Base-by-base conservation (phyloP, 2,888 invertebrate species). In the Pecten maximus region DNA sequence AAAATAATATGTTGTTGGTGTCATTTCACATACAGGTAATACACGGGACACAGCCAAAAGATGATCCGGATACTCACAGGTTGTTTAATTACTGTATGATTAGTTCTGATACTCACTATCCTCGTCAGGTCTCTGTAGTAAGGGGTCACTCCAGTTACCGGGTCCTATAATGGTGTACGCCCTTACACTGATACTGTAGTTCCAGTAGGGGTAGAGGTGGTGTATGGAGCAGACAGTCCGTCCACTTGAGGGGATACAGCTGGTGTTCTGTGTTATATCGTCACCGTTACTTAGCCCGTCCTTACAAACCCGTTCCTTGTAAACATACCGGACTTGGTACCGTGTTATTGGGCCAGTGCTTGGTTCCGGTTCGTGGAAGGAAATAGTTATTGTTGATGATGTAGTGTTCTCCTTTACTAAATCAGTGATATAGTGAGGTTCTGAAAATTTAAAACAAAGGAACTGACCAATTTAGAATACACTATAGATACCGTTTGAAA, bases 151-250 rank as follows among this genome's bases (percentile, higher is more conserved):
- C 35, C n/a, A 88, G 40, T 74, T 60, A 74, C 88, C 74, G 74
- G 40, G 40, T 6, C 88, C 88, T 40, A 40, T 74, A 23, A 40
- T 60, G 15, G 88, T 88, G n/a, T 35, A 44, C 0, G 40, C 88
- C 40, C 60, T 60, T n/a, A 88, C 88, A 40, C 88, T 88, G 0
- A 88, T 54, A 35, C 15, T 60, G 8, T 88, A 88, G 60, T 40
- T 1, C 88, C 88, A 88, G 28, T 40, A 88, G n/a, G 88, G 74
- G 12, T 88, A 16, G 10, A 88, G 40, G 6, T 39, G 19, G 1
- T 60, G 35, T 0, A 88, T 12, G 12, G 88, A 40, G 60, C 60
- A 60, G 60, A 60, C 60, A 60, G 60, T 60, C 28, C 60, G n/a
- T n/a, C 10, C 60, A 60, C n/a, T 60, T 8, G 60, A 28, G 60